phyloP scores from a whole-genome alignment of 2,888 invertebrate species.

The Mimachlamys varia region DNA sequence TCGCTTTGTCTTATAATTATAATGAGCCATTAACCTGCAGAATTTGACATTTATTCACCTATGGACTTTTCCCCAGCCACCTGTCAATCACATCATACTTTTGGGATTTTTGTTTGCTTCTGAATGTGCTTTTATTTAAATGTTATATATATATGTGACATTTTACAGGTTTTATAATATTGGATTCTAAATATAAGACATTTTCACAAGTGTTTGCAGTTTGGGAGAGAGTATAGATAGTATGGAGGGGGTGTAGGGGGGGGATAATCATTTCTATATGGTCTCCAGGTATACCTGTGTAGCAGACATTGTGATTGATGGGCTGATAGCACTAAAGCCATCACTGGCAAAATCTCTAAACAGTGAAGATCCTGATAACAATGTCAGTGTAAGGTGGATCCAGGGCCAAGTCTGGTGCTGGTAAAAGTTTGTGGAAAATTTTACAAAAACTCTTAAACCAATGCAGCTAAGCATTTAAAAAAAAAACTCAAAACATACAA shows the following conservation, averaged over 20 bases:
- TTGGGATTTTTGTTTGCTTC: neutral
- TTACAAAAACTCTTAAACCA: neutral
- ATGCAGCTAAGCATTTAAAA: neutral
- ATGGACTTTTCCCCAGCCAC: neutral
- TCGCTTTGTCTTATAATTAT: too few species aligned
- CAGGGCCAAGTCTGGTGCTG: neutral
- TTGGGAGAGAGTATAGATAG: neutral
- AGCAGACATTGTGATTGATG: too few species aligned
- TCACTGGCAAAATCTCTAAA: too few species aligned
- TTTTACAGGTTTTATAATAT: neutral
- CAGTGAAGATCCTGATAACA: too few species aligned
- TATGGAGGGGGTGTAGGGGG: neutral
- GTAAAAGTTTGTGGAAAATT: neutral
- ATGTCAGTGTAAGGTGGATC: neutral
- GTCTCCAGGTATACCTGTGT: too few species aligned
- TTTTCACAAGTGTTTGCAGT: neutral
- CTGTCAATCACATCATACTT: neutral
- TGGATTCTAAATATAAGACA: neutral
- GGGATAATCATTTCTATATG: neutral
- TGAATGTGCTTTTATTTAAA: neutral
- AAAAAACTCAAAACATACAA: neutral
- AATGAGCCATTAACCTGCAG: too few species aligned
- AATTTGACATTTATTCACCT: too few species aligned
- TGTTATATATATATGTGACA: neutral
- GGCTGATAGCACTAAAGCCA: too few species aligned